phyloP scores from a whole-genome alignment of 2,113 vertebrate genomes.

The Vireo altiloquus region DNA sequence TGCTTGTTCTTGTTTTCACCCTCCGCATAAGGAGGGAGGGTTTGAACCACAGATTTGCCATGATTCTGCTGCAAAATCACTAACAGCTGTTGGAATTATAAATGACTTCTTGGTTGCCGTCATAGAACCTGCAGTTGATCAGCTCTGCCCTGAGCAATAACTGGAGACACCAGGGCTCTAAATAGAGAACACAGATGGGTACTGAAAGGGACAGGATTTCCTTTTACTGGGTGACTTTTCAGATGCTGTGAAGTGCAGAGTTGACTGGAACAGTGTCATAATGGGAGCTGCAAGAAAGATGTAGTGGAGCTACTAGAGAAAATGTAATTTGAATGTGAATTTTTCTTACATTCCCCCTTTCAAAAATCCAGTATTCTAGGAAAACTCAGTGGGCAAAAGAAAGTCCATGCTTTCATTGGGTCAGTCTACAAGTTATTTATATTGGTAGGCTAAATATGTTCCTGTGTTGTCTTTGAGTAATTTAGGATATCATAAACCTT shows the following conservation, averaged over 20 bases:
- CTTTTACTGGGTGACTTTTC: not conserved
- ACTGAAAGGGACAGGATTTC: not conserved
- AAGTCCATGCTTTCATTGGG: not conserved
- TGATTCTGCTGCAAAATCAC: constrained; percentile 33
- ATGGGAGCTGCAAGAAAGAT: not conserved
- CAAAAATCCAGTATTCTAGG: not conserved
- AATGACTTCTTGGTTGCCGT: constrained; percentile 23
- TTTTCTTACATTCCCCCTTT: not conserved
- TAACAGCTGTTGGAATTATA: constrained; percentile 32
- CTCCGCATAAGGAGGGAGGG: not conserved
- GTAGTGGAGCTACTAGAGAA: not conserved
- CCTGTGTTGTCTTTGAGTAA: not conserved
- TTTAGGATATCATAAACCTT: not conserved
- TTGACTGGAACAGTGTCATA: not conserved
- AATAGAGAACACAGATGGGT: constrained; percentile 4
- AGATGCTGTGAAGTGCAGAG: not conserved
- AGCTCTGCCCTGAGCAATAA: constrained; percentile 23
- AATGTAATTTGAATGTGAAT: not conserved
- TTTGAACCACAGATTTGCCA: not conserved
- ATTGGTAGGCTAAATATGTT: not conserved
- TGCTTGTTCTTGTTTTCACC: not conserved
- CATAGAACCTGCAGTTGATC: constrained; percentile 46
- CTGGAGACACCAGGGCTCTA: not conserved
- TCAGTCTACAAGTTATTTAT: not conserved
- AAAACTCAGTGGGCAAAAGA: not conserved